Base-by-base conservation (phyloP, 2,888 invertebrate species). In the Osmoderma eremita region DNA sequence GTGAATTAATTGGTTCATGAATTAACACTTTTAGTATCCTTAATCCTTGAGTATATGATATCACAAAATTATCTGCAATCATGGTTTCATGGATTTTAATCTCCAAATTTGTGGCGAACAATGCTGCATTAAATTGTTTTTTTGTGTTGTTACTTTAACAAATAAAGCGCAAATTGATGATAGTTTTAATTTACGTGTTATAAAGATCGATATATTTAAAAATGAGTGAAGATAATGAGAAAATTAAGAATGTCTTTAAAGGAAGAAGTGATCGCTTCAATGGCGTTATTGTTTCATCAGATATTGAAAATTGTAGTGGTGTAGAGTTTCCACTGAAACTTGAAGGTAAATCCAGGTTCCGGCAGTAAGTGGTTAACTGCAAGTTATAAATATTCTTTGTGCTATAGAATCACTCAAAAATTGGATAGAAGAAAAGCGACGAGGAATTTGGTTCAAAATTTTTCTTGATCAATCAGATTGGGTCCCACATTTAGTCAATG, bases 361-460 rank as follows among this genome's bases (percentile, higher is more conserved):
- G 10, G 10, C 10, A 30, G 6, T 6, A 10, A 30, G 10, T 8
- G 2, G 6, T n/a, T 6, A 22, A 22, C 18, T 45, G 15, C n/a
- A 13, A 30, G 2, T 10, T 30, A 6, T n/a, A 61, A 42, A 10
- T 48, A 24, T n/a, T 54, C 13, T 1, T 22, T n/a, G 36, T n/a
- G 17, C 50, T 70, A 51, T 78, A 94, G 94, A 86, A 74, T 93
- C 94, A 0, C 78, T 94, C 36, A 81, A 83, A 39, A 82, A 83
- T 73, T 95, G 94, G 94, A 82, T 76, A 48, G 81, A 84, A 45
- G 85, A 86, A 61, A 86, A 87, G 10, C 88, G 86, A 74, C 85
- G 92, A 65, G 90, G 91, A 22, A 88, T 94, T 73, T 95, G 95
- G 95, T 94, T 95, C 78, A 88, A 88, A 78, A 89, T 95, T 0